A percentile compares a stretch with the other conserved stretches of the same genome.
These are phyloP conservation scores for Chloroceryle inda DNA, from an alignment of 2,797 vertebrate genomes.

Conservation along the genomic window DNA sequence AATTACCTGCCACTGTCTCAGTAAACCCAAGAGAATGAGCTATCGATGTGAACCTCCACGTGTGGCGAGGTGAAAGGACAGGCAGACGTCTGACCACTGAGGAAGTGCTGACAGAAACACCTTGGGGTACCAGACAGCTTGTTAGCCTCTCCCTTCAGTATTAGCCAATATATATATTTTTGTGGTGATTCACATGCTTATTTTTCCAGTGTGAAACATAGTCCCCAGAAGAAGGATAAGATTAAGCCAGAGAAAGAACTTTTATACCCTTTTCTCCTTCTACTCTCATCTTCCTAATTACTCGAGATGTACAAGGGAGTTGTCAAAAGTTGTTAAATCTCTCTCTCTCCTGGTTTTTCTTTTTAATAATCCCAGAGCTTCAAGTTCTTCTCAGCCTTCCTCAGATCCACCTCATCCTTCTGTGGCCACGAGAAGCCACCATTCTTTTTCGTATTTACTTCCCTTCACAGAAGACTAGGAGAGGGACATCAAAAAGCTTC, in stretches of 20 bases:
- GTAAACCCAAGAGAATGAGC: not conserved
- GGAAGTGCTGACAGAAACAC: constrained; percentile 21
- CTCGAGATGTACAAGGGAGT: not conserved
- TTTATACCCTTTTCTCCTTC: not conserved
- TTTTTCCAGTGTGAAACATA: not conserved
- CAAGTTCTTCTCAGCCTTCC: not conserved
- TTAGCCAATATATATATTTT: not conserved
- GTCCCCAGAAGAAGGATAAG: not conserved
- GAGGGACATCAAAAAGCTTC: not conserved
- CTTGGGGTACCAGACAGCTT: not conserved
- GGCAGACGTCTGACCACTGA: not conserved
- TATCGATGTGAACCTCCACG: not conserved
- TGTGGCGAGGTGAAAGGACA: not conserved
- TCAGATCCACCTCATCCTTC: not conserved
- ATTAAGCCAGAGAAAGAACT: not conserved
- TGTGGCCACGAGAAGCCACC: not conserved
- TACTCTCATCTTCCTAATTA: not conserved
- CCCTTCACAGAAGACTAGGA: not conserved
- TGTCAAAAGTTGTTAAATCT: not conserved
- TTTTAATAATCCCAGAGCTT: not conserved
- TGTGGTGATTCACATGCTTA: not conserved
- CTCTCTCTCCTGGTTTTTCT: not conserved
- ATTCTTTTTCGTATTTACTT: not conserved
- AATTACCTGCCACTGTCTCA: not conserved
- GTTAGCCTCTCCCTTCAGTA: not conserved